These are phyloP conservation scores for Arctia plantaginis DNA, from an alignment of 2,888 invertebrate species.

Conservation along the genomic window DNA sequence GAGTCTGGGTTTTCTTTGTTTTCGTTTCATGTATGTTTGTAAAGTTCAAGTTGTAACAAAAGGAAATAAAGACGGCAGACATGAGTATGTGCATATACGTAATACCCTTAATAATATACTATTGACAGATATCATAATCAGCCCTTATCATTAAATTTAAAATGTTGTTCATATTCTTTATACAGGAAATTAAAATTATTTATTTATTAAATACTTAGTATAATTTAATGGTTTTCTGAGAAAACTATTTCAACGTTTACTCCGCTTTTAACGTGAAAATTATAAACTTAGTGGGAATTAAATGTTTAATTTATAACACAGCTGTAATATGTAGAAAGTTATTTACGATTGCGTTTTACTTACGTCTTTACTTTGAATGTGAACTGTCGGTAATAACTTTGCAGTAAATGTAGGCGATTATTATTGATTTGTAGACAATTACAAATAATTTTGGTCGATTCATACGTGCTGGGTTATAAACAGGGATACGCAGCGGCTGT, in stretches of 20 bases:
- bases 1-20: too few relatives aligned
- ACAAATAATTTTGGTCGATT: conserved; percentile 9
- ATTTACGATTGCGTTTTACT: conserved; percentile 8
- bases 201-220: neutral
- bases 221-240: neutral
- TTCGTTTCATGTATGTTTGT: too few relatives aligned
- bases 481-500: neutral
- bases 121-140: too few relatives aligned
- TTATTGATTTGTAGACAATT: conserved; percentile 9
- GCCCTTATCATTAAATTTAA: too few relatives aligned
- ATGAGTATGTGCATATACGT: too few relatives aligned
- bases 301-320: conserved; percentile 1
- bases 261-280: neutral
- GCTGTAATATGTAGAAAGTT: conserved; percentile 3
- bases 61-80: too few relatives aligned
- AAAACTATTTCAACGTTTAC: neutral
- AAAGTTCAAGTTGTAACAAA: too few relatives aligned
- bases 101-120: too few relatives aligned
- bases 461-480: neutral
- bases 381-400: neutral
- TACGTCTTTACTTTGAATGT: neutral
- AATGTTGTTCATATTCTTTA: too few relatives aligned
- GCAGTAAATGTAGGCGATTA: conserved; percentile 6
- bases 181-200: too few relatives aligned
- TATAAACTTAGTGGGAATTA: neutral